Conservation (phyloP, 2,888 invertebrate genomes). For the Perizoma flavofasciatum region DNA sequence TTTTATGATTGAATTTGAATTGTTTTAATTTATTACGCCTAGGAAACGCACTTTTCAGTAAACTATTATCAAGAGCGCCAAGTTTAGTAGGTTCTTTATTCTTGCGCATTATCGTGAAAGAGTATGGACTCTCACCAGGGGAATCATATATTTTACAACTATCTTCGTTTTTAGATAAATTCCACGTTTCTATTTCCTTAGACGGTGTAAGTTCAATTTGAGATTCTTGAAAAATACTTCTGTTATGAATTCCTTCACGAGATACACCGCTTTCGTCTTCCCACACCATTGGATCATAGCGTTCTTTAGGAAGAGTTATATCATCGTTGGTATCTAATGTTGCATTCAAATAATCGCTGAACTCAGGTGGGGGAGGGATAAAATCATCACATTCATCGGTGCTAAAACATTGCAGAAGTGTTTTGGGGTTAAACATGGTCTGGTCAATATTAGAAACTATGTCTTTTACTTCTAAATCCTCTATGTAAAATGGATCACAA, state of each 20-base stretch:
- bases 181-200: conserved; percentile 64
- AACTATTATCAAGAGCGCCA: conserved; percentile 4
- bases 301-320: conserved; percentile 17
- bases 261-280: conserved; percentile 5
- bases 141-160: conserved; percentile 11
- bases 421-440: conserved; percentile 69
- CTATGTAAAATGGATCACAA: no score
- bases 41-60: conserved; percentile 13
- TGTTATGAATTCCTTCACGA: conserved; percentile 4
- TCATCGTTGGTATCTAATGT: conserved; percentile 3
- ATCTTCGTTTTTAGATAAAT: conserved; percentile 46
- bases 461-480: conserved; percentile 10
- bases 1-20: conserved; percentile 58
- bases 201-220: conserved; percentile 43
- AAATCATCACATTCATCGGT: conserved; percentile 45
- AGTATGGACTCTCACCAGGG: conserved; percentile 31
- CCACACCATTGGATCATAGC: conserved; percentile 30
- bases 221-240: conserved; percentile 40
- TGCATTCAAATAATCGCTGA: conserved; percentile 45
- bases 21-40: conserved; percentile 48
- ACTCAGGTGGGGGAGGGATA: conserved; percentile 66
- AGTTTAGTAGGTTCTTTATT: conserved; percentile 27
- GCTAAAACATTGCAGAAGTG: conserved; percentile 56
- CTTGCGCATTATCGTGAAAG: conserved; percentile 43
- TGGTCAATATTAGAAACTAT: conserved; percentile 51